phyloP scores from a whole-genome alignment of 2,797 vertebrate genomes.

The Trachops cirrhosus region DNA sequence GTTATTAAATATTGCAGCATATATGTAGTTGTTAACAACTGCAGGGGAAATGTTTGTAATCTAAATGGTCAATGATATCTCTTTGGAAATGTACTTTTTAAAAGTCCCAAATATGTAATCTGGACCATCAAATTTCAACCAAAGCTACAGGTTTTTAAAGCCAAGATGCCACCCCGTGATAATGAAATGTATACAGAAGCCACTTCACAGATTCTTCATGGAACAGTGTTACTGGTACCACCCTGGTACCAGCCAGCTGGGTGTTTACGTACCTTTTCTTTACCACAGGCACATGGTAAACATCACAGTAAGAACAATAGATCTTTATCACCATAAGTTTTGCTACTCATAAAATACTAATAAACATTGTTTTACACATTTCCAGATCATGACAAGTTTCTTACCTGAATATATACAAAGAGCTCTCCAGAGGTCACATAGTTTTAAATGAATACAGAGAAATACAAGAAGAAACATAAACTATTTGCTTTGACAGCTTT shows the following conservation, averaged over 20 bases:
- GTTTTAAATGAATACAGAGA: slow-evolving; percentile 58
- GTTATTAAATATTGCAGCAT: slow-evolving; percentile 77
- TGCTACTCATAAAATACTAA: slow-evolving; percentile 60
- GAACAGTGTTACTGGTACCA: background rate
- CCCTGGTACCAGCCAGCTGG: slow-evolving; percentile 24
- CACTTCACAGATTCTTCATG: slow-evolving; percentile 5
- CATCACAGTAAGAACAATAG: slow-evolving; percentile 54
- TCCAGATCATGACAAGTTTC: slow-evolving; percentile 61
- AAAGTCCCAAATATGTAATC: slow-evolving; percentile 43
- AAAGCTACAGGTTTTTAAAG: slow-evolving; percentile 44
- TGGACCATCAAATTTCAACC: slow-evolving; percentile 38
- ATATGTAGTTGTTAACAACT: slow-evolving; percentile 57
- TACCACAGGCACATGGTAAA: slow-evolving; percentile 64
- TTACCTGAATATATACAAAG: slow-evolving; percentile 63
- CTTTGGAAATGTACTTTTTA: slow-evolving; percentile 79
- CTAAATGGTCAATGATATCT: slow-evolving; percentile 67
- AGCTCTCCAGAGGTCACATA: slow-evolving; percentile 48
- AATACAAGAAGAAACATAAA: slow-evolving; percentile 44
- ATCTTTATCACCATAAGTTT: slow-evolving; percentile 64
- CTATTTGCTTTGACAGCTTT: slow-evolving; percentile 66
- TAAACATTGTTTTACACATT: slow-evolving; percentile 71
- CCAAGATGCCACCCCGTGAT: slow-evolving; percentile 57
- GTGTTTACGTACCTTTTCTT: slow-evolving; percentile 18
- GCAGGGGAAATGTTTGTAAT: slow-evolving; percentile 54
- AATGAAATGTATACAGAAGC: slow-evolving; percentile 38